phyloP scores from a whole-genome alignment of 2,113 vertebrate genomes.

The Pterocles gutturalis region DNA sequence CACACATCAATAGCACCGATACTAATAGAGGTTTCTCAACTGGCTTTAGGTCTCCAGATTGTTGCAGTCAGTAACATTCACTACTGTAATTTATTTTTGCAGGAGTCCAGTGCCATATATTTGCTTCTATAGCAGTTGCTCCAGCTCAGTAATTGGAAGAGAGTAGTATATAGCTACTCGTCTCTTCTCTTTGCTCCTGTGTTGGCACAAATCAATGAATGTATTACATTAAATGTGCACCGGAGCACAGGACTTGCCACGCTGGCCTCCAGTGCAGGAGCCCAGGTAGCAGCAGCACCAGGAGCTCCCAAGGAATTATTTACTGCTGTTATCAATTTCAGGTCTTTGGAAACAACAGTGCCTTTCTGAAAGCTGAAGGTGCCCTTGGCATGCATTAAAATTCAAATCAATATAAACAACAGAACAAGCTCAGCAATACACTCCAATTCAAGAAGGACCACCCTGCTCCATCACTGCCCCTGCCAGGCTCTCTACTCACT shows the following conservation, averaged over 20 bases:
- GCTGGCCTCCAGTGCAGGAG: neutral
- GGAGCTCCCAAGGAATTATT: neutral
- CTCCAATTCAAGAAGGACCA: neutral
- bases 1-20: neutral
- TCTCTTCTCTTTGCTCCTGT: neutral
- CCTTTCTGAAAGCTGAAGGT: slow-evolving; percentile 28
- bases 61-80: slow-evolving; percentile 15
- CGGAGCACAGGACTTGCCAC: neutral
- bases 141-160: neutral
- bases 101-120: neutral
- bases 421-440: neutral
- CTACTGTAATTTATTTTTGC: slow-evolving; percentile 30
- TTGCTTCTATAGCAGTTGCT: neutral
- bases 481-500: neutral
- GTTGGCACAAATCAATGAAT: slow-evolving; percentile 6
- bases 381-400: slow-evolving; percentile 19
- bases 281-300: neutral
- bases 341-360: neutral
- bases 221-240: neutral
- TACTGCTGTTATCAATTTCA: slow-evolving; percentile 6
- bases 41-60: neutral
- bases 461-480: neutral
- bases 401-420: neutral
- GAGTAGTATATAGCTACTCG: neutral
- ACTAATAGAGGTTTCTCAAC: neutral